Evolutionary conservation across 2,113 vertebrate species (phyloP).

Genomic region (Mandrillus leucophaeus): DNA sequence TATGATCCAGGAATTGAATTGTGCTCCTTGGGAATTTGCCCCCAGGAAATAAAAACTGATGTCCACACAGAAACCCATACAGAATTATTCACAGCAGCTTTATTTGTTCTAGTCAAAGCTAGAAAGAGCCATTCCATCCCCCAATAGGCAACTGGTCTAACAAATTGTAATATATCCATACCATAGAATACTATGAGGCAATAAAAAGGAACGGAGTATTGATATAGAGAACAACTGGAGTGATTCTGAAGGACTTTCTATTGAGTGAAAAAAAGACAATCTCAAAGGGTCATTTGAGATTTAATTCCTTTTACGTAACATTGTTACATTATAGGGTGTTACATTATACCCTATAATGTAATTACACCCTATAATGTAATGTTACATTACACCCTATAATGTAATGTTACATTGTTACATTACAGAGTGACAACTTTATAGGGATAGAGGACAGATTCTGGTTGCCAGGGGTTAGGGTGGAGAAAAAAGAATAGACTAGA

Average conservation of each 20-base stretch:
- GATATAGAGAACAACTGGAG: no score
- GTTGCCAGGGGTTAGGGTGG: background rate
- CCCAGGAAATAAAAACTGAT: background rate
- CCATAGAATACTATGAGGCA: background rate
- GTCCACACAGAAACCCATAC: background rate
- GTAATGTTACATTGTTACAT: no score
- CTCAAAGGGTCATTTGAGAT: background rate
- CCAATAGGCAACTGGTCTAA: background rate
- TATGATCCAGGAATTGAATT: background rate
- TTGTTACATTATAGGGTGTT: background rate
- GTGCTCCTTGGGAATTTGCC: background rate
- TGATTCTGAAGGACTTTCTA: background rate
- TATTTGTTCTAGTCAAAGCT: background rate
- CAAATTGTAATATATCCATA: background rate
- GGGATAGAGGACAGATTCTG: background rate
- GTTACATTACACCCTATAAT: no score
- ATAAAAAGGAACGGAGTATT: background rate
- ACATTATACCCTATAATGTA: no score
- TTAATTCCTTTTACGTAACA: background rate
- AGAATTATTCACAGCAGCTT: background rate
- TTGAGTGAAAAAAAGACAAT: background rate
- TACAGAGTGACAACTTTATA: background rate
- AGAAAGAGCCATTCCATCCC: background rate
- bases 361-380: no score
- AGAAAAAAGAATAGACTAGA: background rate